phyloP scores from a whole-genome alignment of 1,140 invertebrate genomes.

The Meloidogyne floridensis region DNA sequence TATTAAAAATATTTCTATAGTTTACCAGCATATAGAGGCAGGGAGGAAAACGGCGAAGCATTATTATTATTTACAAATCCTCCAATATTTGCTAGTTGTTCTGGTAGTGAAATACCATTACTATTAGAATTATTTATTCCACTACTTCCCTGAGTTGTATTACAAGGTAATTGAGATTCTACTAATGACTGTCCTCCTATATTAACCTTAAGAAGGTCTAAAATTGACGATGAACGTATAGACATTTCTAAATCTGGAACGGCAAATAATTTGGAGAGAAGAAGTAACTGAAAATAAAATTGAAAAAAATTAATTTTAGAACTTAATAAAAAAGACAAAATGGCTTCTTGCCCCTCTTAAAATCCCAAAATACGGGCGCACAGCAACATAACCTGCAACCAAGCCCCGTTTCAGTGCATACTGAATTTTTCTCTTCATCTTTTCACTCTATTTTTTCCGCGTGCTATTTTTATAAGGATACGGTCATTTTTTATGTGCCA shows the following conservation, averaged over 20 bases:
- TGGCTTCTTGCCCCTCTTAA: too few relatives aligned
- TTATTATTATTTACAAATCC: neutral
- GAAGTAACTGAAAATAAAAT: constrained; percentile 45
- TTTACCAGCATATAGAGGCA: neutral
- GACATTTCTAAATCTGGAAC: constrained; percentile 41
- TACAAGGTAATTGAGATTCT: neutral
- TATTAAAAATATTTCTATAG: neutral
- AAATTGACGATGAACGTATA: neutral
- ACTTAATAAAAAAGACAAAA: too few relatives aligned
- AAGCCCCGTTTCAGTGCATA: too few relatives aligned
- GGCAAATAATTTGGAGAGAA: constrained; percentile 43
- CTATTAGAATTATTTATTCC: neutral
- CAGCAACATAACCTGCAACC: too few relatives aligned
- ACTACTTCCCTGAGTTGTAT: neutral
- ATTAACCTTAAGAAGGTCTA: neutral
- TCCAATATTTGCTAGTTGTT: neutral
- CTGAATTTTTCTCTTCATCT: too few relatives aligned
- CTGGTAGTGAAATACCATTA: neutral
- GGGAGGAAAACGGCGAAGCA: neutral
- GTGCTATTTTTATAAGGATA: too few relatives aligned
- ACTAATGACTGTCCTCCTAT: neutral
- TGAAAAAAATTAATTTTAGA: too few relatives aligned
- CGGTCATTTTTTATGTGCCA: too few relatives aligned
- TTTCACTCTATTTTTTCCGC: too few relatives aligned
- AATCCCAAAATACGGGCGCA: too few relatives aligned